Percentiles rank a stretch among this genome's conserved stretches.
Evolutionary conservation across 2,888 invertebrate species (phyloP).

Genomic region (Drosophila stalkeri): DNA sequence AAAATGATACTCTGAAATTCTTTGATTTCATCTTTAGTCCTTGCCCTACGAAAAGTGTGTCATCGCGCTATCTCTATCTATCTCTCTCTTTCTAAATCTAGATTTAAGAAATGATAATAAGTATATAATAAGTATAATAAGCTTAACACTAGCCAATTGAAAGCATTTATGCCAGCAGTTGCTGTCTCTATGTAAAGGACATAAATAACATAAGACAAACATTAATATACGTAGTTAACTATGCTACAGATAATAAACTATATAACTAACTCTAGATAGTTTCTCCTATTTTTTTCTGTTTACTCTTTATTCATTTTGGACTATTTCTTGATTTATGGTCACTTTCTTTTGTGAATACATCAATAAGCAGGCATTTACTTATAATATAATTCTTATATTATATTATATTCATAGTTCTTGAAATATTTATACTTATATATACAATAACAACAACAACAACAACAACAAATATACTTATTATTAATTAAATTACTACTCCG

Average conservation of each 20-base stretch:
- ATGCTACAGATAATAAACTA: conserved; percentile 21
- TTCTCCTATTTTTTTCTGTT: neutral
- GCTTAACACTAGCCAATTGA: conserved; percentile 77
- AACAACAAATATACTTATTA: conserved; percentile 37
- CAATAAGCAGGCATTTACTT: conserved; percentile 64
- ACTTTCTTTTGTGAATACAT: conserved; percentile 35
- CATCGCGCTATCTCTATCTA: conserved; percentile 27
- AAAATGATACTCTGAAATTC: neutral
- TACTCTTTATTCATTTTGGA: conserved; percentile 1
- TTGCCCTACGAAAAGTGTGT: conserved; percentile 12
- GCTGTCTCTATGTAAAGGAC: conserved; percentile 55
- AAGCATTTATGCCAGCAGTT: conserved; percentile 65
- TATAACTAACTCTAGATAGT: conserved; percentile 33
- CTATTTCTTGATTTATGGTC: conserved; percentile 5
- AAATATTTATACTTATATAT: conserved; percentile 46
- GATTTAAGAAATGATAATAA: conserved; percentile 52
- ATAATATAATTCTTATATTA: conserved; percentile 56
- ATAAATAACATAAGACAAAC: conserved; percentile 26
- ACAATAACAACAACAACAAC: conserved; percentile 16
- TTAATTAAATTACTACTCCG: conserved; percentile 59
- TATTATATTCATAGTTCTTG: conserved; percentile 28
- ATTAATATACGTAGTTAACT: conserved; percentile 37
- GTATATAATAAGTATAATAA: conserved; percentile 34
- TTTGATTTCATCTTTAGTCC: conserved; percentile 25
- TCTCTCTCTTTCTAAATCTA: conserved; percentile 20